These are phyloP conservation scores for Tinamus major DNA, from an alignment of 2,797 vertebrate genomes.

Conservation along the genomic window DNA sequence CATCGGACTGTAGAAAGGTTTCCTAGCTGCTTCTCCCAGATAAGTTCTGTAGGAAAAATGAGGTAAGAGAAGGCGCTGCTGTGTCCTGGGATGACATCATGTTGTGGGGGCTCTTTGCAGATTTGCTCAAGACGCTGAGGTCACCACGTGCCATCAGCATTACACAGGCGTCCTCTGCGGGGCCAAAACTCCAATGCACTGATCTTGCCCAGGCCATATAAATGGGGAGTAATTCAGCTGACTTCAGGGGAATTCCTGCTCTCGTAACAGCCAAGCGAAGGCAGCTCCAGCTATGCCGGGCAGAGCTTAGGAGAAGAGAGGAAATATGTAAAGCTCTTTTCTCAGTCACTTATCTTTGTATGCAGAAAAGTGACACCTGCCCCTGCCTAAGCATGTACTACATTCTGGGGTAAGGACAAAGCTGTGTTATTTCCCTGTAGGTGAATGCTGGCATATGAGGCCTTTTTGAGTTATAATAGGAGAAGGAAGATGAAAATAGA, in stretches of 20 bases:
- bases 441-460: background rate
- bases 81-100: no score
- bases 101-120: background rate
- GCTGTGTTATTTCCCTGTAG: background rate
- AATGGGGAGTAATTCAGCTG: background rate
- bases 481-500: background rate
- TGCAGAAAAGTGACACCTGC: background rate
- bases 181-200: background rate
- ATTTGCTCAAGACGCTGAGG: background rate
- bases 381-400: background rate
- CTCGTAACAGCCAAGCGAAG: background rate
- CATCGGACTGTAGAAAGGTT: background rate
- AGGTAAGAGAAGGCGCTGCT: background rate
- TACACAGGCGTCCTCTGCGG: background rate
- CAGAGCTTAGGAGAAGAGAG: background rate
- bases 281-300: background rate
- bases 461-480: background rate
- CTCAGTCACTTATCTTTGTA: background rate
- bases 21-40: background rate
- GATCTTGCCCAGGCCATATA: background rate
- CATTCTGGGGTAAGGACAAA: background rate
- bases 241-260: background rate
- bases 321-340: background rate
- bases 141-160: background rate
- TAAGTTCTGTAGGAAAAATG: background rate